Evolutionary conservation across 2,888 invertebrate species (phyloP), one percentile per base, ranked within the genome.

Genomic region (Apamea anceps): DNA sequence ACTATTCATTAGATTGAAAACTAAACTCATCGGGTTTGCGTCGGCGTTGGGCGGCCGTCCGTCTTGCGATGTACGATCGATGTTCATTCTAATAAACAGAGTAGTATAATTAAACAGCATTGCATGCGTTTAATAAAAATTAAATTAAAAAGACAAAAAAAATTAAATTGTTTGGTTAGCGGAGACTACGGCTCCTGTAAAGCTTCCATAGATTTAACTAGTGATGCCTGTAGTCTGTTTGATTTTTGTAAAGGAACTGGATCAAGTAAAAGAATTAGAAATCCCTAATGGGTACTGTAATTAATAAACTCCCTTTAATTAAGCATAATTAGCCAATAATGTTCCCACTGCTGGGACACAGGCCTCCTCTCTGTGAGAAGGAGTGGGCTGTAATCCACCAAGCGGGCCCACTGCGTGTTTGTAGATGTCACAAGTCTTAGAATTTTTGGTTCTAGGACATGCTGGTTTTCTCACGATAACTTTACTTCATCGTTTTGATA

Each of bases 1-100:
- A 77, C 85, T 87, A 80, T 87, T 80, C 71, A 80, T 80, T 87
- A 81, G 81, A 87, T 74, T 48, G 75, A 74, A 81, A 80, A 87
- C 85, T 13, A 80, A 87, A 77, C 75, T 66, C 60, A 75, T 80
- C 48, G 74, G 32, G 0, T n/a, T 48, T 74, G 80, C 75, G 80
- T 76, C 80, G 80, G 85, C 80, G 84, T 70, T 75, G 21, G 78
- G 45, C 75, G 70, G 67, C 65, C 74, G 87, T 85, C 81, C 63
- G 18, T 85, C 85, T 87, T 71, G 63, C 72, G 48, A 62, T 48
- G 15, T 67, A 75, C 67, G 85, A 79, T 84, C 45, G 51, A 86
- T 86, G 63, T 79, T 72, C 71, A 65, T 71, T 73, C 84, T 74
- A 87, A 87, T 76, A 85, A 85, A 87, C 85, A 79, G 12, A 65